phyloP scores from a whole-genome alignment of 2,113 vertebrate species.

The Vidua macroura region DNA sequence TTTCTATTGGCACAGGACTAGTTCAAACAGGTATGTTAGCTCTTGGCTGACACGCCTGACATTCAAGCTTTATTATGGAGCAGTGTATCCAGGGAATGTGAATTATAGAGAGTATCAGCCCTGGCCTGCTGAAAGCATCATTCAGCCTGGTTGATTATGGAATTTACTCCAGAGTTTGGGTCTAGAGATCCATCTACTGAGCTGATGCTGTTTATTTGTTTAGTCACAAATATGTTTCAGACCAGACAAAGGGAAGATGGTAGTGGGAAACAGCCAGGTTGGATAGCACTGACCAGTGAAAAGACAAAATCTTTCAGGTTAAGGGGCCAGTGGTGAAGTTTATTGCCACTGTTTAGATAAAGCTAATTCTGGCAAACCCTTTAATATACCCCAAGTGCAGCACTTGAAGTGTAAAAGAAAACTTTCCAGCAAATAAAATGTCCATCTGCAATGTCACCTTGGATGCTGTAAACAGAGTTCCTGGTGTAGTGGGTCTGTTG shows the following conservation, averaged over 20 bases:
- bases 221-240: not conserved
- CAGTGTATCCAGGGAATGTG: conserved; percentile 66
- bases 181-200: conserved; percentile 56
- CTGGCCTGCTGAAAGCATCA: conserved; percentile 73
- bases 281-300: not conserved
- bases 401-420: not conserved
- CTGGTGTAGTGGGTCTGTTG: not conserved
- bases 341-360: not conserved
- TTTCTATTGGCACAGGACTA: conserved; percentile 73
- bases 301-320: not conserved
- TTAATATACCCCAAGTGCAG: not conserved
- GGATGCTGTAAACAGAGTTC: not conserved
- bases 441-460: not conserved
- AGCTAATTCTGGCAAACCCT: not conserved
- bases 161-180: conserved; percentile 63
- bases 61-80: conserved; percentile 73
- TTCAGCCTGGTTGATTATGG: conserved; percentile 75
- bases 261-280: not conserved
- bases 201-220: conserved; percentile 59
- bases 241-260: conserved; percentile 50
- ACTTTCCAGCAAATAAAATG: not conserved
- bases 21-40: conserved; percentile 76
- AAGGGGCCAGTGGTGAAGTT: not conserved
- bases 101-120: conserved; percentile 75
- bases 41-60: conserved; percentile 71